Base-by-base conservation (phyloP, 2,797 vertebrate genomes). In the Phoebastria nigripes region DNA sequence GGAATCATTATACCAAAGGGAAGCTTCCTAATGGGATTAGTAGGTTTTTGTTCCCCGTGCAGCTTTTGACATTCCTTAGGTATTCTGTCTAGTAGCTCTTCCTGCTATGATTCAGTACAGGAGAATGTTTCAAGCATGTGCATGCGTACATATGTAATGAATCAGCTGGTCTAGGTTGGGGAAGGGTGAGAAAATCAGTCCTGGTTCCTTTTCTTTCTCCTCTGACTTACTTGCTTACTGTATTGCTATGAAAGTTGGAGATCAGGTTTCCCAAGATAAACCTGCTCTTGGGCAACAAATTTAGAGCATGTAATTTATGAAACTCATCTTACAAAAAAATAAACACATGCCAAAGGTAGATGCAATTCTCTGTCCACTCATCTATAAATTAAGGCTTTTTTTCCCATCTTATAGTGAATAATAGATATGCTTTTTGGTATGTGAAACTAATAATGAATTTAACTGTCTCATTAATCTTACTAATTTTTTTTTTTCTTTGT, bases 251-350 rank as follows among this genome's bases (percentile, higher is more conserved):
- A 93, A 97, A 97, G 96, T 78, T 86, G 97, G 95, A 83, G 86
- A 96, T 98, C 98, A 97, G 98, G 98, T 98, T 98, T 97, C 94
- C 96, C 97, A 96, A 97, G 98, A 97, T 72, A 96, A 97, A 97
- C 97, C 96, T 97, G 97, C 96, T 97, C 93, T 97, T 97, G 89
- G 89, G 95, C 92, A 97, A 96, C 59, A 70, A 70, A 73, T 95
- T 94, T 93, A 85, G 84, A 84, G 49, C 41, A 76, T 96, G 87
- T 92, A 25, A 84, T 93, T 97, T 95, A 59, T 88, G 87, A 92
- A 97, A 92, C 84, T 93, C 76, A 58, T 44, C 74, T 93, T 86
- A 82, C 85, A 65, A 78, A 95, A 88, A 95, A 94, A 82, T 54
- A 91, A 90, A 88, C 12, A 52, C 65, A n/a, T 79, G 46, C 58